phyloP scores from a whole-genome alignment of 2,113 vertebrate species.

The Taurulus bubalis region DNA sequence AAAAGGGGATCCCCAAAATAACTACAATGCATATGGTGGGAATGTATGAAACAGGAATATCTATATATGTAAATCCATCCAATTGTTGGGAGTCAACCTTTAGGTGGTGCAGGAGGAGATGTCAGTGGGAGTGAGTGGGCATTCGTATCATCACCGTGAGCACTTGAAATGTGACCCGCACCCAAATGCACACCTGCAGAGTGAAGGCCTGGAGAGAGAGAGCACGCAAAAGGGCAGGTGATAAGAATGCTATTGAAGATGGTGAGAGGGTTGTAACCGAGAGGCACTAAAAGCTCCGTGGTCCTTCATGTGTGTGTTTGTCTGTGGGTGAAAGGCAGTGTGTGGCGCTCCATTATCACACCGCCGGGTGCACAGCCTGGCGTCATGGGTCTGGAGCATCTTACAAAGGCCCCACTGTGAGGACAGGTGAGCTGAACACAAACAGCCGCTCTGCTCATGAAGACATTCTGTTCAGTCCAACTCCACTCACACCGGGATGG shows the following conservation, averaged over 20 bases:
- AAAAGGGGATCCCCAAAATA: background rate
- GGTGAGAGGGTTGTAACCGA: slow-evolving; percentile 63
- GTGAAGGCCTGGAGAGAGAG: slow-evolving; percentile 17
- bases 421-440: slow-evolving; percentile 52
- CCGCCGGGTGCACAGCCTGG: slow-evolving; percentile 71
- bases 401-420: slow-evolving; percentile 76
- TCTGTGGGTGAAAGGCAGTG: slow-evolving; percentile 19
- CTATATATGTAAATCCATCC: background rate
- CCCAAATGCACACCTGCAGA: slow-evolving; percentile 47
- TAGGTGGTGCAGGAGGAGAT: background rate
- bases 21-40: background rate
- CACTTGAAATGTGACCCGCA: slow-evolving; percentile 44
- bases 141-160: background rate
- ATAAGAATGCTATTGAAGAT: slow-evolving; percentile 66
- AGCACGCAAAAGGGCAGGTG: slow-evolving; percentile 53
- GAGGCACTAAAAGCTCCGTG: slow-evolving; percentile 57
- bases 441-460: slow-evolving; percentile 20
- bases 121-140: background rate
- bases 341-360: slow-evolving; percentile 71
- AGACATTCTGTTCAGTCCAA: background rate
- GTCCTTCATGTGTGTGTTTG: slow-evolving; percentile 33
- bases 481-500: background rate
- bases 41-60: background rate
- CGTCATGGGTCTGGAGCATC: slow-evolving; percentile 75
- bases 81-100: background rate